Conservation (phyloP, 2,888 invertebrate genomes). For the Lacanobia oleracea region DNA sequence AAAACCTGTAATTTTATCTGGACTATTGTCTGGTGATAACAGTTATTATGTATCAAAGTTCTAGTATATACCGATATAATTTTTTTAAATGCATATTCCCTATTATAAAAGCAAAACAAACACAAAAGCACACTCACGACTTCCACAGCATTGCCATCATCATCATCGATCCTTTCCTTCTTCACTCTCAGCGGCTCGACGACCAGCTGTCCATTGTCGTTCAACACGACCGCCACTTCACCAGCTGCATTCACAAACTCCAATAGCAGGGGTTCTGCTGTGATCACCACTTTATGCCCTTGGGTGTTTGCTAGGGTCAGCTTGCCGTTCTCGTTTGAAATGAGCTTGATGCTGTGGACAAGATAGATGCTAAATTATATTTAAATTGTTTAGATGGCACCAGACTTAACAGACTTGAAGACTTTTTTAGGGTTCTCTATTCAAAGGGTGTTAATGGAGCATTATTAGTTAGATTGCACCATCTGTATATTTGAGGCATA, state of each 20-base stretch:
- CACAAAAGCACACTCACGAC: constrained; percentile 78
- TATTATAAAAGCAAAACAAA: constrained; percentile 45
- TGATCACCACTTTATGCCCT: constrained; percentile 90
- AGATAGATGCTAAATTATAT: background rate
- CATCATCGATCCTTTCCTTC: constrained; percentile 86
- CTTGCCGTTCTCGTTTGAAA: constrained; percentile 79
- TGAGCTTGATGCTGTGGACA: constrained; percentile 78
- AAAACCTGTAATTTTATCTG: too few relatives aligned
- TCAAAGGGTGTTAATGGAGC: too few relatives aligned
- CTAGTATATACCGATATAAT: too few relatives aligned
- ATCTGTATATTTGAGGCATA: too few relatives aligned
- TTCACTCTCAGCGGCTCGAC: constrained; percentile 96
- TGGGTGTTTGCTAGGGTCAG: constrained; percentile 80
- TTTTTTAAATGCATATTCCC: too few relatives aligned
- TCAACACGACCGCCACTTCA: constrained; percentile 94
- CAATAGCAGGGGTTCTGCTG: constrained; percentile 95
- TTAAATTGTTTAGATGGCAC: too few relatives aligned
- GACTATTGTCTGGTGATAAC: too few relatives aligned
- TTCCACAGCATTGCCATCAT: constrained; percentile 73
- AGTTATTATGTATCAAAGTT: too few relatives aligned
- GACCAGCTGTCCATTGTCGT: constrained; percentile 97
- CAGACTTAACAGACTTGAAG: too few relatives aligned
- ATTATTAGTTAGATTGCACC: too few relatives aligned
- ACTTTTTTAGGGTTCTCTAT: too few relatives aligned
- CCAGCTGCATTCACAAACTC: constrained; percentile 94